Percentiles rank a stretch among this genome's conserved stretches.
phyloP scores from a whole-genome alignment of 1,140 invertebrate species.

The Conus ventricosus region DNA sequence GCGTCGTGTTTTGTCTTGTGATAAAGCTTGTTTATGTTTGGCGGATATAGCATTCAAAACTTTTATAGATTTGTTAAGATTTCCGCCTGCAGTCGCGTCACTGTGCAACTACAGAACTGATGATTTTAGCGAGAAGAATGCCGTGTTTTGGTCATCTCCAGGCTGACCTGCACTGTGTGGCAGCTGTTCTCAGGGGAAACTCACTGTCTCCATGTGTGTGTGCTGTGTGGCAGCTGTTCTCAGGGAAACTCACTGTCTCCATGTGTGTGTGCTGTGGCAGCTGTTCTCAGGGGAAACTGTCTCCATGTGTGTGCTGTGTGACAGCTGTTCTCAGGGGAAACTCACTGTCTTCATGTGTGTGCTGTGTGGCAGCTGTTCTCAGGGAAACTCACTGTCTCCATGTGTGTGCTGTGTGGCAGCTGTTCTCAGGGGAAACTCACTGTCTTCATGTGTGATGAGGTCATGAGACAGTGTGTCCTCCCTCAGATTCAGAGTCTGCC shows the following conservation, averaged over 20 bases:
- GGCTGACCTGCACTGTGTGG: not conserved
- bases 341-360: not conserved
- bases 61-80: too few relatives aligned
- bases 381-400: not conserved
- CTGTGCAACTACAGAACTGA: too few relatives aligned
- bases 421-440: slow-evolving; percentile 44
- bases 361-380: not conserved
- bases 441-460: slow-evolving; percentile 38
- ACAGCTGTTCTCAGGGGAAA: not conserved
- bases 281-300: not conserved
- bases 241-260: not conserved
- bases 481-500: slow-evolving; percentile 40
- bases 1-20: too few relatives aligned
- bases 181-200: slow-evolving; percentile 45
- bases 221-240: not conserved
- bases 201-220: slow-evolving; percentile 39
- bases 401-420: slow-evolving; percentile 1
- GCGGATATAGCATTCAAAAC: too few relatives aligned
- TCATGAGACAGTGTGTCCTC: slow-evolving; percentile 49
- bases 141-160: too few relatives aligned
- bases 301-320: not conserved
- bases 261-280: not conserved
- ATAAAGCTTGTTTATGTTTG: too few relatives aligned
- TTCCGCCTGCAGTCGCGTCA: too few relatives aligned
- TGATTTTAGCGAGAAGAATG: too few relatives aligned